Evolutionary conservation across 2,113 vertebrate genomes (phyloP).

Genomic region (Pyrgilauda ruficollis): DNA sequence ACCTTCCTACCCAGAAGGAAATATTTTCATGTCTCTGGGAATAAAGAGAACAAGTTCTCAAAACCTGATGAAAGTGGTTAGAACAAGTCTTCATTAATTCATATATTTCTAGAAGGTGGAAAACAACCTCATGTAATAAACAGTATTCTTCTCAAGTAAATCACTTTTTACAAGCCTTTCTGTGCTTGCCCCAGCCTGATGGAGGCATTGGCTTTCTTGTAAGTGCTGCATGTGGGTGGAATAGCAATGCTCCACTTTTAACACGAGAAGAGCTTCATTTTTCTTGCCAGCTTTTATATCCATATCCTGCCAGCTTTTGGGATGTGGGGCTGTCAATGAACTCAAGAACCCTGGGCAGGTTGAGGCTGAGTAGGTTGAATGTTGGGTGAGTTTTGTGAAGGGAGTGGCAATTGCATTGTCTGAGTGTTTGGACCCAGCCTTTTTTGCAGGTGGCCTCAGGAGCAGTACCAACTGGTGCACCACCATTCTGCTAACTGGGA

Average conservation of each 20-base stretch:
- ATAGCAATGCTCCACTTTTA: neutral
- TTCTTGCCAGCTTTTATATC: neutral
- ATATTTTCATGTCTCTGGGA: neutral
- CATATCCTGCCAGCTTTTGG: neutral
- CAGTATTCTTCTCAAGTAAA: neutral
- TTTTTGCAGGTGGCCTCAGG: neutral
- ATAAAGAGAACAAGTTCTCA: neutral
- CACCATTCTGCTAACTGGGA: accelerated
- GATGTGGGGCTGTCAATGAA: neutral
- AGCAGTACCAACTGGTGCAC: neutral
- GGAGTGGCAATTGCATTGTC: neutral
- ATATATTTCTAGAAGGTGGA: neutral
- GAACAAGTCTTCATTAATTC: neutral
- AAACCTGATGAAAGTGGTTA: neutral
- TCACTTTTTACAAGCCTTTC: neutral
- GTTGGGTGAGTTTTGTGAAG: neutral
- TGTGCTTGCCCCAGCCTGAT: neutral
- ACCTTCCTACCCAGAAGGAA: neutral
- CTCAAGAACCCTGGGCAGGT: neutral
- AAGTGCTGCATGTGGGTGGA: neutral
- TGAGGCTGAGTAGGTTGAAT: neutral
- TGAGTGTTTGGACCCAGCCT: neutral
- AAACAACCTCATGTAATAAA: neutral
- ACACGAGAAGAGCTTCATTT: neutral
- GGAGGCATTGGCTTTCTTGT: neutral